A percentile compares a stretch with the other conserved stretches of the same genome.
Evolutionary conservation across 2,113 vertebrate species (phyloP).

Genomic region (Elephantulus edwardii): DNA sequence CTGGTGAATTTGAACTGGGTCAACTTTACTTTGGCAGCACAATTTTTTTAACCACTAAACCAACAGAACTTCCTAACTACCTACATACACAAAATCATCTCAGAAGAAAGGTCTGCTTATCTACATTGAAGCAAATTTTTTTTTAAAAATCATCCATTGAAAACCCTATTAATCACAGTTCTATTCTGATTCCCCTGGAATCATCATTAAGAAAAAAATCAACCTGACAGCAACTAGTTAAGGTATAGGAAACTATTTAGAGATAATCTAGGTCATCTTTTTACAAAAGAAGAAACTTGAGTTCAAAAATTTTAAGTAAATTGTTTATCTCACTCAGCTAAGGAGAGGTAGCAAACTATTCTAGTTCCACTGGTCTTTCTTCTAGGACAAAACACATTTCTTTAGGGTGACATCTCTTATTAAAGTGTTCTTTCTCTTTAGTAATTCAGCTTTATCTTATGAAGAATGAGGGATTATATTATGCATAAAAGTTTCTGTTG

Average conservation of each 20-base stretch:
- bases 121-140: neutral
- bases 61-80: too few relatives aligned
- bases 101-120: neutral
- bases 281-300: neutral
- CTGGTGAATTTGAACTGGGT: too few relatives aligned
- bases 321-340: neutral
- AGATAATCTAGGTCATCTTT: neutral
- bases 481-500: constrained; percentile 62
- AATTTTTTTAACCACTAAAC: too few relatives aligned
- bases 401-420: neutral
- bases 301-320: constrained; percentile 3
- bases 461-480: constrained; percentile 29
- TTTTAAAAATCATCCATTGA: neutral
- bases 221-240: neutral
- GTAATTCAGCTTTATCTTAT: constrained; percentile 54
- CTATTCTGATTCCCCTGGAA: neutral
- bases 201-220: neutral
- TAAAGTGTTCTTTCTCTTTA: constrained; percentile 38
- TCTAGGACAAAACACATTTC: neutral
- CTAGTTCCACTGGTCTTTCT: neutral
- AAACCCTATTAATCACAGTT: neutral
- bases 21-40: too few relatives aligned
- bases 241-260: neutral
- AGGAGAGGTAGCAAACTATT: neutral
- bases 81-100: too few relatives aligned